phyloP scores from a whole-genome alignment of 2,888 invertebrate species.

The Latrodectus hesperus region DNA sequence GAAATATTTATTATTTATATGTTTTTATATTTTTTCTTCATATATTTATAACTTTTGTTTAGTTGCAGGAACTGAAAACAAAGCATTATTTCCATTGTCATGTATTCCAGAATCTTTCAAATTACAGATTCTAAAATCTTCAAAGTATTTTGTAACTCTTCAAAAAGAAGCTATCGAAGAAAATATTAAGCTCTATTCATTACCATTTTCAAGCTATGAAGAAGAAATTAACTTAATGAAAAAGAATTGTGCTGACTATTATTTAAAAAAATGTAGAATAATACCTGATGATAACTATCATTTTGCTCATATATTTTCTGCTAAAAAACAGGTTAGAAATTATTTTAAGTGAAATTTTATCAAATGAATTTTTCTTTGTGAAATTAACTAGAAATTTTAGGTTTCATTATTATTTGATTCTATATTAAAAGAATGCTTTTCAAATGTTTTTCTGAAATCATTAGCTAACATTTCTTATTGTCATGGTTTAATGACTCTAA shows the following conservation, averaged over 20 bases:
- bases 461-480: too few species aligned
- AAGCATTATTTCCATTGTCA: slow-evolving; percentile 79
- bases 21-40: too few species aligned
- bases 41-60: background rate
- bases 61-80: slow-evolving; percentile 76
- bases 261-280: slow-evolving; percentile 37
- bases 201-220: slow-evolving; percentile 14
- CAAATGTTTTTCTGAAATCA: too few species aligned
- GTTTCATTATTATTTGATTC: too few species aligned
- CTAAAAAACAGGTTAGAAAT: slow-evolving; percentile 27
- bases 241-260: slow-evolving; percentile 44
- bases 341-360: too few species aligned
- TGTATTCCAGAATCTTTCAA: slow-evolving; percentile 81
- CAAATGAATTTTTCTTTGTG: too few species aligned
- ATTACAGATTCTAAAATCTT: slow-evolving; percentile 81
- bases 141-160: slow-evolving; percentile 79
- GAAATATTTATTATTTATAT: too few species aligned
- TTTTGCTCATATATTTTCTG: slow-evolving; percentile 1
- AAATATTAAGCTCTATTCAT: slow-evolving; percentile 52
- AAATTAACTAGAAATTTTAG: too few species aligned
- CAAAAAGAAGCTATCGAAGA: slow-evolving; percentile 71
- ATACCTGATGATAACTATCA: background rate
- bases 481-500: too few species aligned
- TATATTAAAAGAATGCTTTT: too few species aligned
- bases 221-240: slow-evolving; percentile 32